Base-by-base conservation (phyloP, 2,888 invertebrate genomes). In the Scelioninae gen. 1 region DNA sequence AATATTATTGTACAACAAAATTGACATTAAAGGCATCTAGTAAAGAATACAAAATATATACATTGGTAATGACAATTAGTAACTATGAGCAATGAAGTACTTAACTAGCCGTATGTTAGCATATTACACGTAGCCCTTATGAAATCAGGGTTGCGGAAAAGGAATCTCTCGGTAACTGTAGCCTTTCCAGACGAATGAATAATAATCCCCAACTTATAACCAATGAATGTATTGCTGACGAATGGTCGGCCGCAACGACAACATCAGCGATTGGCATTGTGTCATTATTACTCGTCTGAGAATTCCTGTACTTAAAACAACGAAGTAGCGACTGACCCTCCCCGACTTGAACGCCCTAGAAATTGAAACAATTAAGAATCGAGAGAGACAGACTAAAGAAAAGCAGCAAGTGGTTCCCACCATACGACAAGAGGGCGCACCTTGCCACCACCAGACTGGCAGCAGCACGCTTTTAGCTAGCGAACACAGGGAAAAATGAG, bases 401-500 rank as follows among this genome's bases (percentile, higher is more conserved):
- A 84, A 87, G 89, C 58, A 91, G 81, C 91, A 90, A 92, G 91
- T 91, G 89, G 91, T 92, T 92, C 91, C 92, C 92, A 92, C 91
- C 91, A 87, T 82, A 86, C 83, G 84, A 85, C 80, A 58, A 85
- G 86, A 86, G 84, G 60, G 82, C 85, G 87, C 89, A 89, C 90
- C 89, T 90, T 90, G 88, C 87, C 86, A 86, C 77, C 82, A 23
- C 23, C 83, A 65, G 83, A 81, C 40, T 60, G 60, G 47, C 62
- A 68, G 58, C 69, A 68, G 63, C 63, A 49, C 63, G 63, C 63
- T 83, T 76, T 82, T 78, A 69, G 81, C 58, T 55, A 69, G 76
- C 74, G 72, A 66, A 71, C 66, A 72, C 53, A 23, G 23, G 62
- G 53, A 63, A 68, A 53, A 40, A 16, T 43, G 62, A 78, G 68